Conservation (phyloP, 2,888 invertebrate genomes). For the Strigamia crassipes region DNA sequence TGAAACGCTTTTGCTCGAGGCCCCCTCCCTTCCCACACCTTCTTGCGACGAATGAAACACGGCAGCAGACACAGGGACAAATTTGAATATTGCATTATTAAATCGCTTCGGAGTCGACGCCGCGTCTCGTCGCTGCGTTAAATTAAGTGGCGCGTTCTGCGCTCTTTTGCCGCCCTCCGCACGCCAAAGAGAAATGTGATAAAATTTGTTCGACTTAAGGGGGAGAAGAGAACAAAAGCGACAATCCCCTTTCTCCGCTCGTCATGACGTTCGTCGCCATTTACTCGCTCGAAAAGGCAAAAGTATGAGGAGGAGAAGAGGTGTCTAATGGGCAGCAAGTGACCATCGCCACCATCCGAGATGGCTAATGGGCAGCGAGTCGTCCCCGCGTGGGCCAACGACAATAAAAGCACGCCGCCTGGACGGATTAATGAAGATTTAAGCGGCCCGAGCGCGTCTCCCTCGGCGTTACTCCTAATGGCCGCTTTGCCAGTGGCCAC, state of each 20-base stretch:
- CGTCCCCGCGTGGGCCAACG: not conserved
- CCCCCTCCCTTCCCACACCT: not conserved
- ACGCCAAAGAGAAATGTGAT: not conserved
- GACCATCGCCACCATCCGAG: not conserved
- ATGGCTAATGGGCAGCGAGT: not conserved
- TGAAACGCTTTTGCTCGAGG: not conserved
- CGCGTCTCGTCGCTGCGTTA: not conserved
- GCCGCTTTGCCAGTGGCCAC: not conserved
- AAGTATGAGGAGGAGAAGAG: not conserved
- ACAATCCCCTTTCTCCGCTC: not conserved
- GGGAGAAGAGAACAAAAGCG: not conserved
- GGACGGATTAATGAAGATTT: not conserved
- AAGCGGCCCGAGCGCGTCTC: not conserved
- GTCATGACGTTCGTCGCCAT: not conserved
- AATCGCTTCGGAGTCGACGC: not conserved
- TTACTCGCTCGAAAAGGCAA: not conserved
- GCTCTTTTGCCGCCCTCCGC: not conserved
- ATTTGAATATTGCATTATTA: not conserved
- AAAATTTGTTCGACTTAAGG: not conserved
- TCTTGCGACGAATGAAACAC: not conserved
- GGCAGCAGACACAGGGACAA: not conserved
- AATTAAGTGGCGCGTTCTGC: not conserved
- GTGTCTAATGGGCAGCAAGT: not conserved
- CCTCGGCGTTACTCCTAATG: not conserved
- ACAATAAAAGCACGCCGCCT: not conserved